Conservation (phyloP, 1,140 invertebrate genomes). For the Eciton burchellii region DNA sequence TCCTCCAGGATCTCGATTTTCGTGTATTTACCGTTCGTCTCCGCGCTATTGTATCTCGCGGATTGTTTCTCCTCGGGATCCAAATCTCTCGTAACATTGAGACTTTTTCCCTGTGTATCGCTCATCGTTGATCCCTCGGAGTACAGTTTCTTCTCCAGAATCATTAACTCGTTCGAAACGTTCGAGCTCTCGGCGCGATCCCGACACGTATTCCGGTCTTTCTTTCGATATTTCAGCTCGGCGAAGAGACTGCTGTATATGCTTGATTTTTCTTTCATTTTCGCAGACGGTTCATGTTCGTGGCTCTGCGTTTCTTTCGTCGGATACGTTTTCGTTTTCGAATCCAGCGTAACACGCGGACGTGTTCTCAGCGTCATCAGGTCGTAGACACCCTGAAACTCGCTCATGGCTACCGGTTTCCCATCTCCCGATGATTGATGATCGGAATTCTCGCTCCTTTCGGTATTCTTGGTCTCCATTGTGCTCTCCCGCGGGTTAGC, state of each 20-base stretch:
- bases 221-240: slow-evolving; percentile 8
- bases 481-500: slow-evolving; percentile 11
- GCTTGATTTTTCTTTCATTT: background rate
- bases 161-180: slow-evolving; percentile 23
- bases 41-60: background rate
- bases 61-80: background rate
- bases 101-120: background rate
- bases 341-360: background rate
- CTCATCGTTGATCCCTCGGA: background rate
- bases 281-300: background rate
- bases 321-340: background rate
- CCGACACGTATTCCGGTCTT: background rate
- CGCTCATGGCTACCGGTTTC: too few relatives aligned
- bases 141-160: slow-evolving; percentile 1
- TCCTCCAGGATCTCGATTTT: slow-evolving; percentile 11
- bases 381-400: slow-evolving; percentile 36
- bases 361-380: slow-evolving; percentile 39
- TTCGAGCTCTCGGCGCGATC: too few relatives aligned
- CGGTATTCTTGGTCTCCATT: background rate
- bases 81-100: background rate
- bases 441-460: background rate
- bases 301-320: background rate
- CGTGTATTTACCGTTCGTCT: background rate
- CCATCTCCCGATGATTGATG: background rate
- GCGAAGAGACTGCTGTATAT: slow-evolving; percentile 28